Evolutionary conservation across 2,113 vertebrate species (phyloP).

Genomic region (Sakesphorus luctuosus): DNA sequence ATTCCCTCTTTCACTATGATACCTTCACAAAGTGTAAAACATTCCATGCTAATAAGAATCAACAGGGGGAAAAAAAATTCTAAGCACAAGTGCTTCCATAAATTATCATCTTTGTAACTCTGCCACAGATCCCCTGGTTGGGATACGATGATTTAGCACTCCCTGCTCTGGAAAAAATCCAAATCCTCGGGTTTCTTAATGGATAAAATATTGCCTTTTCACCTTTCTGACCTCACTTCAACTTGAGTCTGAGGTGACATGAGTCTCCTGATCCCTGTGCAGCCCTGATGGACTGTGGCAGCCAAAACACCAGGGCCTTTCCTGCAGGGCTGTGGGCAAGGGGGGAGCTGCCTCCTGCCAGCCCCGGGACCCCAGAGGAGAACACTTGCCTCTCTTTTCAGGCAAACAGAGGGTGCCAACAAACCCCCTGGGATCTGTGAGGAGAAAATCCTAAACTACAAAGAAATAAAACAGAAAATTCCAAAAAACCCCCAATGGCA

Average conservation of each 20-base stretch:
- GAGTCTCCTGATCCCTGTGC: neutral
- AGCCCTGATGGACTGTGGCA: neutral
- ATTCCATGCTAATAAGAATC: conserved; percentile 69
- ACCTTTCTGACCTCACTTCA: neutral
- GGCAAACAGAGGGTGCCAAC: neutral
- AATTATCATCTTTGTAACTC: conserved; percentile 53
- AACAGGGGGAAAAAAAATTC: conserved; percentile 41
- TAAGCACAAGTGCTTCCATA: conserved; percentile 58
- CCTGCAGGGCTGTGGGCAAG: neutral
- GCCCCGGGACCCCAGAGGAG: neutral
- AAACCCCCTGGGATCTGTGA: neutral
- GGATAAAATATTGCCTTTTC: conserved; percentile 6
- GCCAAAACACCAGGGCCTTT: neutral
- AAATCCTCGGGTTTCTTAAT: conserved; percentile 23
- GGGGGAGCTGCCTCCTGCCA: neutral
- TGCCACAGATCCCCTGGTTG: conserved; percentile 42
- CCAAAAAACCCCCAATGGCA: too few relatives aligned
- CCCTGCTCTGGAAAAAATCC: conserved; percentile 12
- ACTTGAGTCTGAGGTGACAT: neutral
- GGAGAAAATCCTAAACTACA: neutral
- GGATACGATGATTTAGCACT: conserved; percentile 24
- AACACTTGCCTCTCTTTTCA: neutral
- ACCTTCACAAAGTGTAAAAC: conserved; percentile 63
- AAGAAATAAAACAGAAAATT: neutral
- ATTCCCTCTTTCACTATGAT: conserved; percentile 7